Percentiles rank a stretch among this genome's conserved stretches.
These are phyloP conservation scores for Nothoprocta perdicaria DNA, from an alignment of 2,113 vertebrate species.

Conservation along the genomic window DNA sequence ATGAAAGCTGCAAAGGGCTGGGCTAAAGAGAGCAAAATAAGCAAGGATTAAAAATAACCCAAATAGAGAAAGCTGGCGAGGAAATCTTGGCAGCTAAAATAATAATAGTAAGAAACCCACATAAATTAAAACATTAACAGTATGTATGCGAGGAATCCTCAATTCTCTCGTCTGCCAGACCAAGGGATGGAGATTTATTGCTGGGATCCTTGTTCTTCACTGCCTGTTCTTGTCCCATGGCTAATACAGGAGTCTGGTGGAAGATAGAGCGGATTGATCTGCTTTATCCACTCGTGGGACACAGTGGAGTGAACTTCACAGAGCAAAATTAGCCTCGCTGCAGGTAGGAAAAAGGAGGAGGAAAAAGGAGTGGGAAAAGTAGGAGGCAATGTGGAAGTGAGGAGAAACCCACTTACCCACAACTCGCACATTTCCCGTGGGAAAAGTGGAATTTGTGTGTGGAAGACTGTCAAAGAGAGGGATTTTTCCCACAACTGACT, in stretches of 20 bases:
- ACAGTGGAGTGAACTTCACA: not conserved
- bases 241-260: not conserved
- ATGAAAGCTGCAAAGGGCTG: constrained; percentile 9
- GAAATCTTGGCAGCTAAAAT: constrained; percentile 52
- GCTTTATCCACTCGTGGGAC: not conserved
- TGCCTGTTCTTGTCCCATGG: not conserved
- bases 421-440: constrained; percentile 56
- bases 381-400: not conserved
- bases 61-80: constrained; percentile 37
- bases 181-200: not conserved
- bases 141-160: not conserved
- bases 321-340: not conserved
- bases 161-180: not conserved
- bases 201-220: constrained; percentile 21
- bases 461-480: constrained; percentile 56
- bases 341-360: not conserved
- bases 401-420: constrained; percentile 41
- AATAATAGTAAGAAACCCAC: constrained; percentile 16
- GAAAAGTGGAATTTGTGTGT: constrained; percentile 24
- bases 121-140: constrained; percentile 22
- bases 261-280: not conserved
- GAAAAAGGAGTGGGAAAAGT: not conserved
- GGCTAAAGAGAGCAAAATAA: constrained; percentile 20
- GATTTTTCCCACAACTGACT: constrained; percentile 67
- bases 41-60: constrained; percentile 63